A percentile compares a stretch with the other conserved stretches of the same genome.
Evolutionary conservation across 2,888 invertebrate genomes (phyloP).

Genomic region (Melinopterus prodromus): DNA sequence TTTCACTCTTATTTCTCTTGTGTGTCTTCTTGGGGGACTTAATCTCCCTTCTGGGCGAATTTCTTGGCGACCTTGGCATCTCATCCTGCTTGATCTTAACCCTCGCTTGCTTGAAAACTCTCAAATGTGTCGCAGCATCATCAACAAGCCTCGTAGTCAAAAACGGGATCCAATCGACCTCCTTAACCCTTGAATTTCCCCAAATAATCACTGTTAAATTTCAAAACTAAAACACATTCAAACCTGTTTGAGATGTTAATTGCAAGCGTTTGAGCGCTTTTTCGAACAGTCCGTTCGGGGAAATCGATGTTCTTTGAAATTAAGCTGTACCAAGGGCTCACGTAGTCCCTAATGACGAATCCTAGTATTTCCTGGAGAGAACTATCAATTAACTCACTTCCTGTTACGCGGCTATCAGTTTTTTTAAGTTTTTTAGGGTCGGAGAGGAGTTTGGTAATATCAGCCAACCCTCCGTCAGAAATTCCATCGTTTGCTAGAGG

Average conservation of each 20-base stretch:
- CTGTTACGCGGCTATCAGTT: slow-evolving; percentile 75
- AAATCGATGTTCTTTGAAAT: slow-evolving; percentile 79
- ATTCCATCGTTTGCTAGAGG: slow-evolving; percentile 54
- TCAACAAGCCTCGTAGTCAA: slow-evolving; percentile 88
- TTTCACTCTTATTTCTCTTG: slow-evolving; percentile 77
- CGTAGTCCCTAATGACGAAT: slow-evolving; percentile 83
- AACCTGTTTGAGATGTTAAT: slow-evolving; percentile 77
- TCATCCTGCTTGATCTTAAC: slow-evolving; percentile 58
- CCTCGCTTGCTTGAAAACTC: slow-evolving; percentile 83
- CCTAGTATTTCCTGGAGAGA: slow-evolving; percentile 85
- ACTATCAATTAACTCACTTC: slow-evolving; percentile 86
- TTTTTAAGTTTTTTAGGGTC: slow-evolving; percentile 57
- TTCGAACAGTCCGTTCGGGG: slow-evolving; percentile 70
- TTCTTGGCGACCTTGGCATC: slow-evolving; percentile 50
- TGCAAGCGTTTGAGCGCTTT: slow-evolving; percentile 74
- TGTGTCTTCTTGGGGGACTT: slow-evolving; percentile 62
- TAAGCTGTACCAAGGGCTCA: slow-evolving; percentile 76
- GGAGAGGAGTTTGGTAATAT: slow-evolving; percentile 52
- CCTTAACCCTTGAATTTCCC: slow-evolving; percentile 67
- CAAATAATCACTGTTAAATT: slow-evolving; percentile 6
- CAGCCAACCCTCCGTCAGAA: slow-evolving; percentile 58
- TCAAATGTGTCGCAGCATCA: slow-evolving; percentile 88
- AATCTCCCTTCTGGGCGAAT: slow-evolving; percentile 55
- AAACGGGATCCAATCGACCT: slow-evolving; percentile 90
- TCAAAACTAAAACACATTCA: not conserved